A percentile compares a stretch with the other conserved stretches of the same genome.
These are phyloP conservation scores for Drosophila aldrichi DNA, from an alignment of 2,888 invertebrate genomes.

Conservation along the genomic window DNA sequence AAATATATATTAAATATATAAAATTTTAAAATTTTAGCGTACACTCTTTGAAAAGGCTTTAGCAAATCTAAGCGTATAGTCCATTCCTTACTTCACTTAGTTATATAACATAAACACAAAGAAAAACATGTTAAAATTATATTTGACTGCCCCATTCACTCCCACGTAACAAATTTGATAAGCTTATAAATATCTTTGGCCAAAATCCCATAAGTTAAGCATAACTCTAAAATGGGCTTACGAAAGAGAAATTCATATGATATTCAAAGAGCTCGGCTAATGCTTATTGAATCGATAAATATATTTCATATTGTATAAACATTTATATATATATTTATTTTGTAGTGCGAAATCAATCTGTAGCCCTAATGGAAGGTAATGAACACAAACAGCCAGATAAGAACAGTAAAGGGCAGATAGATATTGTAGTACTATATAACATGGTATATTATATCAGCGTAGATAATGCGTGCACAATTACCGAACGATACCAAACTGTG, in stretches of 20 bases:
- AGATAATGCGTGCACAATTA: constrained; percentile 74
- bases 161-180: neutral
- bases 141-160: neutral
- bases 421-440: constrained; percentile 19
- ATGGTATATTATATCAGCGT: constrained; percentile 37
- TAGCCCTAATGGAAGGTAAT: constrained; percentile 62
- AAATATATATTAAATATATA: too few relatives aligned
- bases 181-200: constrained; percentile 3
- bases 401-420: constrained; percentile 10
- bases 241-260: neutral
- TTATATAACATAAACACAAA: neutral
- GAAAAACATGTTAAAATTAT: neutral
- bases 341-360: constrained; percentile 64
- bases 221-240: constrained; percentile 11
- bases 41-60: neutral
- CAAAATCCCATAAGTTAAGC: constrained; percentile 2
- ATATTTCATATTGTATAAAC: constrained; percentile 10
- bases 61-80: too few relatives aligned
- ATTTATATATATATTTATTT: constrained; percentile 20
- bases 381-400: constrained; percentile 45
- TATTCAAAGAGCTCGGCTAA: constrained; percentile 4
- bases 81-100: too few relatives aligned
- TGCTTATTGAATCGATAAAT: constrained; percentile 40
- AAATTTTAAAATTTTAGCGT: too few relatives aligned
- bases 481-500: constrained; percentile 24